Conservation (phyloP, 2,113 vertebrate species). For the Herpailurus yagouaroundi region DNA sequence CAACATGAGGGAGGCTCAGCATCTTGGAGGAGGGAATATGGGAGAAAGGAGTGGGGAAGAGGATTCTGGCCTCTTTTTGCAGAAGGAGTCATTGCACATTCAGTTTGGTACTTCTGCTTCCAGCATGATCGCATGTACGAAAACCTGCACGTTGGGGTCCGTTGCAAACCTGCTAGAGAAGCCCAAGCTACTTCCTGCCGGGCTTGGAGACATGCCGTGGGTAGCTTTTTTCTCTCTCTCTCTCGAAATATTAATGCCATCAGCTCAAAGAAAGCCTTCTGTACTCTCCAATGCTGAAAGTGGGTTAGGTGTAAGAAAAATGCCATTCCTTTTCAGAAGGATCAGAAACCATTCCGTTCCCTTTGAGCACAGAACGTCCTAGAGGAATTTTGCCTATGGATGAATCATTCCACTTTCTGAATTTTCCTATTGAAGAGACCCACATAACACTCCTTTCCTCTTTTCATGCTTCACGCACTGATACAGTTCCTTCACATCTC, state of each 20-base stretch:
- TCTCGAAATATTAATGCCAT: not conserved
- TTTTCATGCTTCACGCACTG: not conserved
- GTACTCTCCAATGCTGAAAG: not conserved
- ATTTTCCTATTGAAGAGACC: not conserved
- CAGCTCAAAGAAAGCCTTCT: not conserved
- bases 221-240: not conserved
- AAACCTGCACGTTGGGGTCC: not conserved
- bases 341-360: constrained; percentile 24
- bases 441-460: not conserved
- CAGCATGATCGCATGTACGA: not conserved
- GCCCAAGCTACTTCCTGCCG: not conserved
- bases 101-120: constrained; percentile 52
- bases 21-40: not conserved
- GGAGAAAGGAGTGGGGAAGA: not conserved
- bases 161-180: not conserved
- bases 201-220: not conserved
- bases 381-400: not conserved
- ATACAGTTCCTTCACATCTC: not conserved
- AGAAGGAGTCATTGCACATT: constrained; percentile 68
- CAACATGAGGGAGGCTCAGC: not conserved
- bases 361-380: constrained; percentile 47
- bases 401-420: constrained; percentile 30
- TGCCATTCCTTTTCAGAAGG: not conserved
- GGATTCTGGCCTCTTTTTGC: constrained; percentile 55
- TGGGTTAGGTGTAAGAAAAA: not conserved